Percentiles rank a stretch among this genome's conserved stretches.
Conservation (phyloP, 2,113 vertebrate species). For the Malurus alboscapulatus region DNA sequence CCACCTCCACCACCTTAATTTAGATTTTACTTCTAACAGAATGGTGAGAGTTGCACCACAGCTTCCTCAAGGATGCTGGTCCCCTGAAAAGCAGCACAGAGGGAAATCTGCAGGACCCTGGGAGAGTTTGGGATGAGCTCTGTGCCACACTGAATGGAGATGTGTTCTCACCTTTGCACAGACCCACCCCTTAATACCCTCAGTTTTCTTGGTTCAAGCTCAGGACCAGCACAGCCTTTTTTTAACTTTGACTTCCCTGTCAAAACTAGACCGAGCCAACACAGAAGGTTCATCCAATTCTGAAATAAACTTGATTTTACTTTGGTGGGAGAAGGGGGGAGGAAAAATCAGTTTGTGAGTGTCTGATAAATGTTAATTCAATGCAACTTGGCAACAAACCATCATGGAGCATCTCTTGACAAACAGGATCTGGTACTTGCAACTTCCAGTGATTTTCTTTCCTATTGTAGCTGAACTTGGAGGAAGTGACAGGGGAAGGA, state of each 20-base stretch:
- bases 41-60: neutral
- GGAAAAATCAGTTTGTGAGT: neutral
- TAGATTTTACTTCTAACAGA: conserved; percentile 9
- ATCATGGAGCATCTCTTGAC: neutral
- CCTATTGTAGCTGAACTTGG: conserved; percentile 32
- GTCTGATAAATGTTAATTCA: conserved; percentile 54
- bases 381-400: conserved; percentile 5
- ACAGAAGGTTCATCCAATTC: neutral
- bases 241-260: neutral
- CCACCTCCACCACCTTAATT: conserved; percentile 20
- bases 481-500: conserved; percentile 14
- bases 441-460: conserved; percentile 59
- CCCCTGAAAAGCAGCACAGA: neutral
- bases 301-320: conserved; percentile 41
- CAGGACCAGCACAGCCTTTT: neutral
- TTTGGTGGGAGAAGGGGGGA: neutral
- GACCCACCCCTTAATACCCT: neutral
- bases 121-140: fast-evolving
- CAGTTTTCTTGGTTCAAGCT: neutral
- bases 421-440: conserved; percentile 49
- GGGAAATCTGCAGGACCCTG: neutral
- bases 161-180: neutral
- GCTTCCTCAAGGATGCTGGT: neutral
- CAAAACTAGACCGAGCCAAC: neutral
- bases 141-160: fast-evolving